phyloP scores from a whole-genome alignment of 2,113 vertebrate species.

The Amphiprion ocellaris region DNA sequence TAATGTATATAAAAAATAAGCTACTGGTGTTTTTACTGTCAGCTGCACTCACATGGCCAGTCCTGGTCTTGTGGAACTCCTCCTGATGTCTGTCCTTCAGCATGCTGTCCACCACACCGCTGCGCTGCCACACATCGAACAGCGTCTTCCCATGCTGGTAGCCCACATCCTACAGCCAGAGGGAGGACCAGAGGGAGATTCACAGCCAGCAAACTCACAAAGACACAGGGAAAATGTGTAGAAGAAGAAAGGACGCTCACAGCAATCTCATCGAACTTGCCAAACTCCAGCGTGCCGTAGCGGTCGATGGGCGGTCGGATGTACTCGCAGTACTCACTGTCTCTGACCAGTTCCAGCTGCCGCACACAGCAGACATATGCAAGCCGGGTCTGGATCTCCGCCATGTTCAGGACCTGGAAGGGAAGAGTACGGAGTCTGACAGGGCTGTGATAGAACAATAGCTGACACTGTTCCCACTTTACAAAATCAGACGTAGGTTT shows the following conservation, averaged over 20 bases:
- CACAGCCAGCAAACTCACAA: neutral
- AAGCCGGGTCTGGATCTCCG: slow-evolving; percentile 94
- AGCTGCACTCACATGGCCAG: slow-evolving; percentile 84
- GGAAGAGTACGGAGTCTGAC: neutral
- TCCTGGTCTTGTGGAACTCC: slow-evolving; percentile 88
- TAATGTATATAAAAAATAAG: neutral
- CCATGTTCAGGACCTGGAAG: slow-evolving; percentile 94
- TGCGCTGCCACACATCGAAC: slow-evolving; percentile 92
- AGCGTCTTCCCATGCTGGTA: slow-evolving; percentile 92
- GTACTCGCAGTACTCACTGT: slow-evolving; percentile 94
- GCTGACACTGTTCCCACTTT: no score
- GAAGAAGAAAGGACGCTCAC: slow-evolving; percentile 81
- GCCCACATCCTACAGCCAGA: slow-evolving; percentile 89
- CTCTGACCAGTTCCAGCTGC: slow-evolving; percentile 93
- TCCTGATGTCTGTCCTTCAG: slow-evolving; percentile 90
- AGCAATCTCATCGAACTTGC: slow-evolving; percentile 94
- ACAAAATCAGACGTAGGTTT: neutral
- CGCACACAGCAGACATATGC: slow-evolving; percentile 96
- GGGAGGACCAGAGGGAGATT: neutral
- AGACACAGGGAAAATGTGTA: neutral
- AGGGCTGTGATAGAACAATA: no score
- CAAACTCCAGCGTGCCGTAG: slow-evolving; percentile 93
- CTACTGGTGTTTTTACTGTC: no score
- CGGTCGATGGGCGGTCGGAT: slow-evolving; percentile 92
- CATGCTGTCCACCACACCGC: slow-evolving; percentile 92